Evolutionary conservation across 2,113 vertebrate species (phyloP).

Genomic region (Peucedramus taeniatus): DNA sequence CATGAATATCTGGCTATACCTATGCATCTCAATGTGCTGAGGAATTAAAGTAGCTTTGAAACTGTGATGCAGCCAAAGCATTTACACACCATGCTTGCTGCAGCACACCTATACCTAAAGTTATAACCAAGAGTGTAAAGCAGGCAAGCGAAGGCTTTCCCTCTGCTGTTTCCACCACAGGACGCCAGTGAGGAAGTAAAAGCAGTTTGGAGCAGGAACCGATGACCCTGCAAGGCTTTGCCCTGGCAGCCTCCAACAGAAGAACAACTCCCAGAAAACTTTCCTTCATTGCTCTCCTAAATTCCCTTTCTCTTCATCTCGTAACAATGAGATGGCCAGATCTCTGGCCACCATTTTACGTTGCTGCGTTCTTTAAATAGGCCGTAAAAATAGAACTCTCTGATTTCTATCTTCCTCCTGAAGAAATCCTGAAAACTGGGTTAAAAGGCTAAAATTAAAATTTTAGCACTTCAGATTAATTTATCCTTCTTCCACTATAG

Average conservation of each 20-base stretch:
- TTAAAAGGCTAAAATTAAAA: not conserved
- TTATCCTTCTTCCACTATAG: not conserved
- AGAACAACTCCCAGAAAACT: not conserved
- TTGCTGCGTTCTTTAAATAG: not conserved
- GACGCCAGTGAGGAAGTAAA: rapidly evolving
- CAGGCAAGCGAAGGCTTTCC: not conserved
- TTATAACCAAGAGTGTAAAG: rapidly evolving
- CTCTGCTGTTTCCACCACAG: not conserved
- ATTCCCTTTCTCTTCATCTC: not conserved
- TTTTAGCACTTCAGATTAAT: not conserved
- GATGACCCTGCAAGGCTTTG: not conserved
- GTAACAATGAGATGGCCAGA: not conserved
- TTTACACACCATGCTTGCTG: not conserved
- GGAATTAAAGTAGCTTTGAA: not conserved
- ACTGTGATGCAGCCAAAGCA: not conserved
- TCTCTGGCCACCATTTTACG: not conserved
- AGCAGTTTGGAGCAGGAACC: not conserved
- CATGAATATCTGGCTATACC: not conserved
- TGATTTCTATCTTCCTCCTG: not conserved
- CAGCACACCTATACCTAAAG: not conserved
- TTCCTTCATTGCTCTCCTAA: not conserved
- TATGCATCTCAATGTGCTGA: not conserved
- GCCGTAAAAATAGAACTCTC: not conserved
- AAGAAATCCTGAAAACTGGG: not conserved
- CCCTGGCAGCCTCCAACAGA: not conserved